Percentiles rank a stretch among this genome's conserved stretches.
These are phyloP conservation scores for Abscondita cerata DNA, from an alignment of 2,888 invertebrate genomes.

Conservation along the genomic window DNA sequence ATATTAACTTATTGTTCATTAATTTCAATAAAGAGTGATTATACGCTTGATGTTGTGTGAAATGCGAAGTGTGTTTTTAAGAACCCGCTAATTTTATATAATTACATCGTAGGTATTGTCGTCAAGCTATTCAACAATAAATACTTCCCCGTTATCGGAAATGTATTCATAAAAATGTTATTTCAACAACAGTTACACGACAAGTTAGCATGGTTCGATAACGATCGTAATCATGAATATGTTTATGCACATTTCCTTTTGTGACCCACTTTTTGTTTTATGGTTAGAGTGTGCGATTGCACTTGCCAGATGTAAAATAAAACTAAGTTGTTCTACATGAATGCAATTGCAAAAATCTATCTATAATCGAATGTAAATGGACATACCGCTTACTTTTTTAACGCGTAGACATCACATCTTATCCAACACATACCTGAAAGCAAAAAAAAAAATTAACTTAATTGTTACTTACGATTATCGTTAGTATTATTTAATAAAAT, in stretches of 20 bases:
- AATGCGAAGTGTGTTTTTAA: no score
- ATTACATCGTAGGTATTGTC: no score
- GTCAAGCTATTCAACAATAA: no score
- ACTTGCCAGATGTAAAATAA: conserved; percentile 18
- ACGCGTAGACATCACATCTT: conserved; percentile 5
- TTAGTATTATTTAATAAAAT: conserved; percentile 10
- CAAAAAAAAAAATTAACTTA: conserved; percentile 14
- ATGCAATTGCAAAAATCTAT: conserved; percentile 13
- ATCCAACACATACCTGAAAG: conserved; percentile 5
- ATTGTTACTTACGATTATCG: conserved; percentile 2
- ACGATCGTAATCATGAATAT: conserved; percentile 1
- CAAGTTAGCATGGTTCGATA: conserved; percentile 11
- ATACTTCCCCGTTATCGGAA: no score
- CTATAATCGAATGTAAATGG: neutral
- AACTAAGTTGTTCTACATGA: conserved; percentile 23
- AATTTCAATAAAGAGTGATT: no score
- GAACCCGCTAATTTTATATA: no score
- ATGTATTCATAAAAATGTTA: neutral
- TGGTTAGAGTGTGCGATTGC: conserved; percentile 19
- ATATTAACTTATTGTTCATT: no score
- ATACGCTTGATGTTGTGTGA: no score
- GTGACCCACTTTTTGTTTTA: conserved; percentile 20
- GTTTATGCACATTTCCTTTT: conserved; percentile 18
- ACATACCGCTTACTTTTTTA: neutral
- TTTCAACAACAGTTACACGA: conserved; percentile 9